Evolutionary conservation across 2,113 vertebrate species (phyloP), one percentile per base, ranked within the genome.

Genomic region (Lycaon pictus): DNA sequence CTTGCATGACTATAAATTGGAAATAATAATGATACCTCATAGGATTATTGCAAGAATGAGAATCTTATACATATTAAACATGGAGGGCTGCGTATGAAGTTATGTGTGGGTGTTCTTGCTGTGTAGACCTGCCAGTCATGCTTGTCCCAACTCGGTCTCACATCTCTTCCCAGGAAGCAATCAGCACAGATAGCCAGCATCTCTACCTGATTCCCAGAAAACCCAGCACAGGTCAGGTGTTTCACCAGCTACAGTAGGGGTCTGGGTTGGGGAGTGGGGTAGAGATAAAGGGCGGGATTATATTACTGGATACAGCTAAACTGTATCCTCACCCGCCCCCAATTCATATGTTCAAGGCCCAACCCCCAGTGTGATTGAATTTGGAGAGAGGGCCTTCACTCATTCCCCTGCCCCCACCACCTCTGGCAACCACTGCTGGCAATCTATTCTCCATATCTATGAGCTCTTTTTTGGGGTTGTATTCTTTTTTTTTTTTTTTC

Each of bases 71-170:
- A 11, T 1, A 48, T 9, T 27, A 56, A 80, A 43, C 27, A 7
- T 3, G 13, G 22, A 22, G 27, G 16, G 37, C 67, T 23, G 35
- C 1, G 0, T 69, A 8, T 2, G 8, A 72, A 51, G 12, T 4
- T 35, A 2, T 2, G 32, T 12, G 4, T 25, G 35, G 2, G 6
- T 23, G 43, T 51, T 17, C 3, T 22, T 16, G n/a, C 9, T 15
- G 10, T 10, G 19, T 12, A 16, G 22, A 35, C 32, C 19, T 67
- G 19, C 53, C n/a, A 0, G 4, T 3, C 55, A 15, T 3, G 22
- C 55, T 9, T 9, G 11, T 56, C 27, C 58, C 53, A 17, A 1
- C 1, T 17, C 17, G 3, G 60, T 1, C 56, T 51, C 48, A 17
- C 32, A 0, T 27, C 32, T 6, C n/a, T 29, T 55, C 25, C 51